These are phyloP conservation scores for Lordiphosa mommai DNA, from an alignment of 1,140 invertebrate genomes.

Conservation along the genomic window DNA sequence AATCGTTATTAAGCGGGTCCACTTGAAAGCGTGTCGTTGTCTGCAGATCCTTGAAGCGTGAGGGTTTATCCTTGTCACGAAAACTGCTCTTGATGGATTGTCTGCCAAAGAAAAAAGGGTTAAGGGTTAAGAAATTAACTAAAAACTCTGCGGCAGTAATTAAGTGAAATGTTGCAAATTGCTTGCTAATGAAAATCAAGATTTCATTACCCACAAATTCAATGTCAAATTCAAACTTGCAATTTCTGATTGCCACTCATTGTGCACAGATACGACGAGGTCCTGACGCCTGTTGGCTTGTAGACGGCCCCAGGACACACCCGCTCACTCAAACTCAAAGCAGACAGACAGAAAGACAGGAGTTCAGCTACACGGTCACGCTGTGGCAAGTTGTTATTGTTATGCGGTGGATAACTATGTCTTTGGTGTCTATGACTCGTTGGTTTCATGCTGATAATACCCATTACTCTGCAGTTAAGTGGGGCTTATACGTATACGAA, in stretches of 20 bases:
- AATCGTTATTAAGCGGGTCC: conserved; percentile 79
- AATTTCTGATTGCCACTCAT: conserved; percentile 39
- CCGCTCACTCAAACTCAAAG: no score
- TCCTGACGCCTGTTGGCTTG: conserved; percentile 10
- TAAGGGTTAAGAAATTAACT: not conserved
- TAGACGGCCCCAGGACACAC: conserved; percentile 8
- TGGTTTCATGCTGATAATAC: conserved; percentile 26
- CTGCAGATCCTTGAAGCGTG: conserved; percentile 82
- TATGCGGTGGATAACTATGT: conserved; percentile 35
- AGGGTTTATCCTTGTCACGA: conserved; percentile 83
- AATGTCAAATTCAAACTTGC: conserved; percentile 17
- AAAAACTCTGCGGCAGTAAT: conserved; percentile 1
- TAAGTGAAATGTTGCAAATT: not conserved
- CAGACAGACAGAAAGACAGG: no score
- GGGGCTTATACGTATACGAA: not conserved
- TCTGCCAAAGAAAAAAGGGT: conserved; percentile 27
- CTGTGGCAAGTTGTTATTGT: not conserved
- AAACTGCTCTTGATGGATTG: conserved; percentile 82
- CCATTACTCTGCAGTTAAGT: not conserved
- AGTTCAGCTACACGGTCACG: no score
- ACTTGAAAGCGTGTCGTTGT: conserved; percentile 83
- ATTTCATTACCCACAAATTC: conserved; percentile 1
- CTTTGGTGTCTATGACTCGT: conserved; percentile 17
- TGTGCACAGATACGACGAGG: conserved; percentile 11
- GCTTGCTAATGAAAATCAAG: not conserved